phyloP scores from a whole-genome alignment of 2,888 invertebrate genomes.

The Panzeria rudis region DNA sequence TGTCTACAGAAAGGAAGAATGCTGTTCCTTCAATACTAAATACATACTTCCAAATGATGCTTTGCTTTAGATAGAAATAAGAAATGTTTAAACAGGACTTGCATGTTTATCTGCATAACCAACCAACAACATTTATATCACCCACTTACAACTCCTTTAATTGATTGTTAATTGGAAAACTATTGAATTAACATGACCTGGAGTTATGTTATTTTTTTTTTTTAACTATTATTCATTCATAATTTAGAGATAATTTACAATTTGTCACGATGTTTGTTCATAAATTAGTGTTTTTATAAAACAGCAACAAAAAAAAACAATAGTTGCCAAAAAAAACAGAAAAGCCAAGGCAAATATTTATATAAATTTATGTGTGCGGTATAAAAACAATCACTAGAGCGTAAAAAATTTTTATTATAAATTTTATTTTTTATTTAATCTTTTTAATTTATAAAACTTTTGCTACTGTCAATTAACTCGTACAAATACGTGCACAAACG shows the following conservation, averaged over 20 bases:
- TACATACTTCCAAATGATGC: too few species aligned
- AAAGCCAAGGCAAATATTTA: slow-evolving; percentile 26
- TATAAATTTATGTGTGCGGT: slow-evolving; percentile 24
- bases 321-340: slow-evolving; percentile 31
- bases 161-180: too few species aligned
- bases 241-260: slow-evolving; percentile 22
- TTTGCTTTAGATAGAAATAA: too few species aligned
- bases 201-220: not conserved
- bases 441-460: slow-evolving; percentile 54
- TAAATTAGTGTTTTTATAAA: not conserved
- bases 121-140: too few species aligned
- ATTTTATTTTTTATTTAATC: slow-evolving; percentile 16
- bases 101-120: too few species aligned
- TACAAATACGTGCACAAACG: slow-evolving; percentile 16
- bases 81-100: too few species aligned
- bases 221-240: not conserved
- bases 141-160: too few species aligned
- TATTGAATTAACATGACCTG: not conserved
- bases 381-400: slow-evolving; percentile 36
- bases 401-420: slow-evolving; percentile 43
- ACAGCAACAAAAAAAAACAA: not conserved
- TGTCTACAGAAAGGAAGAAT: too few species aligned
- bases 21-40: too few species aligned
- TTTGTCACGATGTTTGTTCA: not conserved
- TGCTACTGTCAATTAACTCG: slow-evolving; percentile 65